Percentiles rank a stretch among this genome's conserved stretches.
Conservation (phyloP, 2,888 invertebrate species). For the Athripsodes cinereus region DNA sequence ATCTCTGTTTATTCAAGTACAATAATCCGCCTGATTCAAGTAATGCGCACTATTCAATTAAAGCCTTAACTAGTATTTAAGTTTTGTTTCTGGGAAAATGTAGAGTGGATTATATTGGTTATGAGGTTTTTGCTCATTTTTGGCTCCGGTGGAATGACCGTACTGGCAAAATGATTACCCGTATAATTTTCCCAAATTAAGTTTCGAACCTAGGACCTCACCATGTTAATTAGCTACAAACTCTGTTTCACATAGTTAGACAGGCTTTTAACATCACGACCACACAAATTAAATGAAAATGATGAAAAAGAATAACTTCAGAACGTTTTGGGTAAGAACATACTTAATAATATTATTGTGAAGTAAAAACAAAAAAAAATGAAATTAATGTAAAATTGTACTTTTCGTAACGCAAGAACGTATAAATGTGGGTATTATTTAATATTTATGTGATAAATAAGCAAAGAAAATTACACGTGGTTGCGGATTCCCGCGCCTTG, state of each 20-base stretch:
- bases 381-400: not conserved
- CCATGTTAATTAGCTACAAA: not conserved
- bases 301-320: not conserved
- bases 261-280: not conserved
- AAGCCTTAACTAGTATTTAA: no score
- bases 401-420: not conserved
- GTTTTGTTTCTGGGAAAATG: no score
- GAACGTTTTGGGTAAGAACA: no score
- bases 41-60: no score
- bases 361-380: not conserved
- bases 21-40: no score
- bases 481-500: slow-evolving; percentile 15
- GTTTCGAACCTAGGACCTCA: not conserved
- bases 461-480: slow-evolving; percentile 23
- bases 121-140: no score
- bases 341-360: not conserved
- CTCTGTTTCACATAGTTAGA: not conserved
- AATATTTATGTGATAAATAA: slow-evolving; percentile 1
- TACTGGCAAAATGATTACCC: no score
- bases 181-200: not conserved
- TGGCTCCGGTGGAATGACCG: no score
- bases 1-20: no score
- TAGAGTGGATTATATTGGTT: no score
- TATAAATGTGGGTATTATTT: not conserved
- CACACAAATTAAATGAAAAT: not conserved